phyloP scores from a whole-genome alignment of 2,888 invertebrate species.

The Drosophila hamatofila region DNA sequence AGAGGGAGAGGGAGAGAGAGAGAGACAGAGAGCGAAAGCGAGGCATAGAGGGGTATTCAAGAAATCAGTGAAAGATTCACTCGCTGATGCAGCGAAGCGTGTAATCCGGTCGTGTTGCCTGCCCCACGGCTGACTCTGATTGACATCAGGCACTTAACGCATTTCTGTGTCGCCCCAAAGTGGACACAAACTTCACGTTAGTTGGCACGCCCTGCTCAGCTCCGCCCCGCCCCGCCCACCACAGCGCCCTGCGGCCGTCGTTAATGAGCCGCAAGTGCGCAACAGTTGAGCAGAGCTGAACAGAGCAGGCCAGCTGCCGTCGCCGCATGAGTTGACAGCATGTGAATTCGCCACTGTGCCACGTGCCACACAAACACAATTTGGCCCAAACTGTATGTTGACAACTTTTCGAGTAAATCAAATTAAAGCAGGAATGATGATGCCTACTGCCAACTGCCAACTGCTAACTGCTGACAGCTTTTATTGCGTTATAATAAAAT shows the following conservation, averaged over 20 bases:
- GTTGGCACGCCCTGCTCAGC: not conserved
- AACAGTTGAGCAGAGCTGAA: conserved; percentile 67
- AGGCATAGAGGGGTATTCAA: not conserved
- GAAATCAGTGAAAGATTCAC: conserved; percentile 18
- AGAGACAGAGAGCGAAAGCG: not conserved
- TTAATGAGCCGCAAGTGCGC: conserved; percentile 74
- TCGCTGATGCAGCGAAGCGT: conserved; percentile 56
- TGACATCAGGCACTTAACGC: conserved; percentile 75
- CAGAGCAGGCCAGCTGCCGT: conserved; percentile 9
- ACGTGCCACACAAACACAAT: conserved; percentile 18
- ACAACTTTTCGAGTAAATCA: conserved; percentile 11
- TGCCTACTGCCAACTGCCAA: not conserved
- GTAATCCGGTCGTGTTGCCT: conserved; percentile 57
- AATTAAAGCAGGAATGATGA: conserved; percentile 6
- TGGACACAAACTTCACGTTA: conserved; percentile 20
- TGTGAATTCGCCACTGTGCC: conserved; percentile 20
- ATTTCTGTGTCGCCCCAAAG: conserved; percentile 47
- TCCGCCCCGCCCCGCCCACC: not conserved
- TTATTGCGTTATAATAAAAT: conserved; percentile 6
- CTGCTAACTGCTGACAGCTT: not conserved
- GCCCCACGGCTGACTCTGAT: conserved; percentile 53
- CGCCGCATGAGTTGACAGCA: conserved; percentile 28
- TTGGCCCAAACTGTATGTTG: conserved; percentile 7
- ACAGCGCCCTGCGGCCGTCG: conserved; percentile 28
- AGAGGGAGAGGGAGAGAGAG: not conserved